A percentile compares a stretch with the other conserved stretches of the same genome.
Evolutionary conservation across 2,797 vertebrate genomes (phyloP).

Genomic region (Tapera naevia): DNA sequence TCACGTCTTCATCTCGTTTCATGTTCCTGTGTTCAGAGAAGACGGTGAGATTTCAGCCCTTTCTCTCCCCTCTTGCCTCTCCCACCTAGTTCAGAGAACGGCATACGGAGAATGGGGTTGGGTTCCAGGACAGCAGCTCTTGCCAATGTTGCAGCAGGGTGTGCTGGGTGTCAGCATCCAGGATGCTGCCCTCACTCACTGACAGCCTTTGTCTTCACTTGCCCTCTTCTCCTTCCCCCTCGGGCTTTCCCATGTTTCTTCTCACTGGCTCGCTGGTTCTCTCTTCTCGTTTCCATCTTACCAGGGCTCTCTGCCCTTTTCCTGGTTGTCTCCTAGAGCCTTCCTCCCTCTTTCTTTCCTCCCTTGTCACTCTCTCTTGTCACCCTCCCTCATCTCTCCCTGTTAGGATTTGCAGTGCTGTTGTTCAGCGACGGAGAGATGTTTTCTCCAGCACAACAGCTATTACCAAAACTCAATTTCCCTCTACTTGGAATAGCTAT

Average conservation of each 20-base stretch:
- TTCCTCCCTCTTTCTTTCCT: not conserved
- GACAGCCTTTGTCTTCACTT: not conserved
- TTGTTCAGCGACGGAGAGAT: constrained; percentile 65
- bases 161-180: not conserved
- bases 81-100: not conserved
- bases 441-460: constrained; percentile 38
- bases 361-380: constrained; percentile 15
- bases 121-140: not conserved
- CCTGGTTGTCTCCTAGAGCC: not conserved
- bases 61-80: constrained; percentile 19
- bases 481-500: constrained; percentile 37
- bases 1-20: not conserved
- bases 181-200: not conserved
- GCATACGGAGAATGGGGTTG: not conserved
- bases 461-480: constrained; percentile 65
- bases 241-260: not conserved
- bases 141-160: not conserved
- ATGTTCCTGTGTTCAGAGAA: not conserved
- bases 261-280: not conserved
- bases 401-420: constrained; percentile 59
- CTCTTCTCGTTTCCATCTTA: constrained; percentile 52
- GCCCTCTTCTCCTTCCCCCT: constrained; percentile 57
- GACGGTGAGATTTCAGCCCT: not conserved
- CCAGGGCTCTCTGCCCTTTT: not conserved
- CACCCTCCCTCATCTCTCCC: constrained; percentile 45